Percentiles rank a stretch among this genome's conserved stretches.
phyloP scores from a whole-genome alignment of 2,113 vertebrate species.

The Prochilodus magdalenae region DNA sequence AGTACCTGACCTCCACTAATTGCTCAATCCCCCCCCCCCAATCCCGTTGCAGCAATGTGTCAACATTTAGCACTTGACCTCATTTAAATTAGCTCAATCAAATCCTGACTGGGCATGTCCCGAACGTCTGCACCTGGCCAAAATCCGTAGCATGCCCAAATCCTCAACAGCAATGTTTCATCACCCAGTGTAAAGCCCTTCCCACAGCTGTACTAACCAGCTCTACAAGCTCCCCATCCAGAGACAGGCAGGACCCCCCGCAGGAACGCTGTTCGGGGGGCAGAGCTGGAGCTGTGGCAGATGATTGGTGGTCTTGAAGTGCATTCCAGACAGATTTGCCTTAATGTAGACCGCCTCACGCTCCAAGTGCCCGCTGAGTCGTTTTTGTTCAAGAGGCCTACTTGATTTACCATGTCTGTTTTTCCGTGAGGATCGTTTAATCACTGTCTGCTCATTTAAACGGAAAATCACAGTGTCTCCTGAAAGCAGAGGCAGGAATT shows the following conservation, averaged over 20 bases:
- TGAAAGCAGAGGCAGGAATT: too few species aligned
- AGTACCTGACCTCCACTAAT: too few species aligned
- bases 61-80: too few species aligned
- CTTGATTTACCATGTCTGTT: not conserved
- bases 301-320: not conserved
- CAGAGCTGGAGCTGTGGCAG: not conserved
- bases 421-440: not conserved
- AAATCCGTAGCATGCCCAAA: too few species aligned
- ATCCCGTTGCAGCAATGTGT: too few species aligned
- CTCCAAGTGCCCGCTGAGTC: not conserved
- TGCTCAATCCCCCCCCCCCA: too few species aligned
- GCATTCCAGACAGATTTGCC: constrained; percentile 19
- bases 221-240: not conserved
- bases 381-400: not conserved
- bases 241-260: not conserved
- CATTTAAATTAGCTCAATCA: too few species aligned
- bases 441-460: not conserved
- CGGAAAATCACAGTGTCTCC: not conserved
- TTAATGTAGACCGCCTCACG: not conserved
- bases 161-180: too few species aligned
- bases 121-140: too few species aligned
- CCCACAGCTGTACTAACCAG: not conserved
- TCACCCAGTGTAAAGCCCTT: too few species aligned
- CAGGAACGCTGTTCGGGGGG: not conserved
- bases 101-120: too few species aligned